Evolutionary conservation across 2,113 vertebrate species (phyloP).

Genomic region (Tachysurus fulvidraco): DNA sequence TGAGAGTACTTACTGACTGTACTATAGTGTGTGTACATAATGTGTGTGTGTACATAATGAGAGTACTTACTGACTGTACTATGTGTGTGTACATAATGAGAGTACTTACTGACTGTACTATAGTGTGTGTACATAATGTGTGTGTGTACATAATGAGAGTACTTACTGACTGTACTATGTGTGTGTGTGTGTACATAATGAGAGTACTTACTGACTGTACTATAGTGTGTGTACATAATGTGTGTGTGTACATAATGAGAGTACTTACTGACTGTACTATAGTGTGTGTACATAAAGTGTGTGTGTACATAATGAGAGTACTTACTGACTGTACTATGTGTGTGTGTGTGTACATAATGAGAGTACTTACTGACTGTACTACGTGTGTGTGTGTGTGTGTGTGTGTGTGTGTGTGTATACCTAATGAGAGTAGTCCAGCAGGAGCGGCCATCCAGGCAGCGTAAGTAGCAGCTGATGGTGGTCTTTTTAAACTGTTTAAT

Average conservation of each 20-base stretch:
- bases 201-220: constrained; percentile 73
- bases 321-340: too few species aligned
- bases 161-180: too few species aligned
- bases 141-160: too few species aligned
- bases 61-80: too few species aligned
- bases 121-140: neutral
- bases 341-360: neutral
- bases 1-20: constrained; percentile 78
- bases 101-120: constrained; percentile 62
- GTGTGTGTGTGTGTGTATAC: constrained; percentile 62
- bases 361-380: neutral
- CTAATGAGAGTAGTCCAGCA: constrained; percentile 99
- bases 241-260: constrained; percentile 87
- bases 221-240: neutral
- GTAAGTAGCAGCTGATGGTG: constrained; percentile 98
- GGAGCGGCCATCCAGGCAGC: constrained; percentile 96
- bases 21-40: neutral
- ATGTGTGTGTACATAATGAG: constrained; percentile 90
- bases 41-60: constrained; percentile 5
- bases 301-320: too few species aligned
- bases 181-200: constrained; percentile 82
- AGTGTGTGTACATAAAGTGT: neutral
- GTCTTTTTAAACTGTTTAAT: constrained; percentile 99
- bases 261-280: constrained; percentile 63
- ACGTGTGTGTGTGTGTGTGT: neutral